phyloP scores from a whole-genome alignment of 2,888 invertebrate species.

The Perizoma flavofasciatum region DNA sequence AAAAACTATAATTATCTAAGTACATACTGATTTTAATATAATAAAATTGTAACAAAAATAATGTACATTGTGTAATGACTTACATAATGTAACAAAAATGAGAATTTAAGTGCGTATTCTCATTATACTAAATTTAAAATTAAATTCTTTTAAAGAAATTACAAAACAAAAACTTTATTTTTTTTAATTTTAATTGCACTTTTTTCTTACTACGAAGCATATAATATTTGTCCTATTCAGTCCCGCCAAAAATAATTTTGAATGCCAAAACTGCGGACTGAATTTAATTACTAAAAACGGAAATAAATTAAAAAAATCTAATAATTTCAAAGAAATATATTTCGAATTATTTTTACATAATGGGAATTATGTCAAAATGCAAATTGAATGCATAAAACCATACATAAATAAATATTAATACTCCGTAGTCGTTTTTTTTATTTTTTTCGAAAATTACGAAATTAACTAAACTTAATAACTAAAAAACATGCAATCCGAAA shows the following conservation, averaged over 20 bases:
- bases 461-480: slow-evolving; percentile 24
- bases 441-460: slow-evolving; percentile 21
- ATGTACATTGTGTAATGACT: no score
- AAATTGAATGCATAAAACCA: slow-evolving; percentile 15
- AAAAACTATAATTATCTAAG: slow-evolving; percentile 11
- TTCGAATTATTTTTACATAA: slow-evolving; percentile 30
- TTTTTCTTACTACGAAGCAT: slow-evolving; percentile 38
- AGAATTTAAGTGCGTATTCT: slow-evolving; percentile 23
- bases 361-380: slow-evolving; percentile 31
- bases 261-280: slow-evolving; percentile 37
- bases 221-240: slow-evolving; percentile 11
- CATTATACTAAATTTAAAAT: slow-evolving; percentile 6
- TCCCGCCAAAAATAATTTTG: slow-evolving; percentile 34
- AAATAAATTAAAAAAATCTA: slow-evolving; percentile 29
- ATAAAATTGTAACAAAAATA: no score
- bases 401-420: slow-evolving; percentile 21
- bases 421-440: slow-evolving; percentile 26
- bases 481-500: slow-evolving; percentile 27
- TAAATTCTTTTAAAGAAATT: slow-evolving; percentile 8
- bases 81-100: neutral
- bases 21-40: neutral
- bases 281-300: slow-evolving; percentile 13
- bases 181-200: slow-evolving; percentile 33
- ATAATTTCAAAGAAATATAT: slow-evolving; percentile 36
- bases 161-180: slow-evolving; percentile 3